Evolutionary conservation across 2,797 vertebrate species (phyloP).

Genomic region (Otolemur crassicaudatus): DNA sequence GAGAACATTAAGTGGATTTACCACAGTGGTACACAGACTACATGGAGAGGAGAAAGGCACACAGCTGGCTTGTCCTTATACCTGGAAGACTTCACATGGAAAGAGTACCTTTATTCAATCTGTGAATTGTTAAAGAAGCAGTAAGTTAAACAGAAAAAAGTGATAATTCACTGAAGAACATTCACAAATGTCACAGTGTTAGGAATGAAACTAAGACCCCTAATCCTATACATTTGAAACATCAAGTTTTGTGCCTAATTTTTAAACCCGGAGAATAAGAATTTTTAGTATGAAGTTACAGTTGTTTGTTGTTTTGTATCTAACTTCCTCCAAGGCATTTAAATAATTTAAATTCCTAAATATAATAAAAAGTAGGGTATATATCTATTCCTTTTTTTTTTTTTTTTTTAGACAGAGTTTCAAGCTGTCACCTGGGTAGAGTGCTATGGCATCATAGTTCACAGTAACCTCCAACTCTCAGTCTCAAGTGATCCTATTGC

Average conservation of each 20-base stretch:
- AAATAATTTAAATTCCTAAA: not conserved
- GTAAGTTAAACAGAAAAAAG: not conserved
- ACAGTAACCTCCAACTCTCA: no score
- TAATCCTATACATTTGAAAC: not conserved
- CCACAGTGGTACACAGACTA: not conserved
- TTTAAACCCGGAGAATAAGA: not conserved
- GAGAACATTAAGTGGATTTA: not conserved
- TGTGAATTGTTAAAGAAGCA: not conserved
- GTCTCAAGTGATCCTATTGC: no score
- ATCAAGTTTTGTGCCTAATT: not conserved
- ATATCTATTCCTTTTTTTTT: not conserved
- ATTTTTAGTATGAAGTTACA: not conserved
- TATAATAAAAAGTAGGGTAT: not conserved
- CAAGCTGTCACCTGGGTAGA: no score
- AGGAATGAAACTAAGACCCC: not conserved
- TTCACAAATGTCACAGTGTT: not conserved
- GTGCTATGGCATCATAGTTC: no score
- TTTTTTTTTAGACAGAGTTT: no score
- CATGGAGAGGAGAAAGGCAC: no score
- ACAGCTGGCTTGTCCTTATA: not conserved
- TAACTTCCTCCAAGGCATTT: not conserved
- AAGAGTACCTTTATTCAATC: not conserved
- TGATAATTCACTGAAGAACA: not conserved
- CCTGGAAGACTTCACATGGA: not conserved
- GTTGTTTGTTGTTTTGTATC: not conserved